Conservation (phyloP, 2,113 vertebrate species). For the Siniperca chuatsi region DNA sequence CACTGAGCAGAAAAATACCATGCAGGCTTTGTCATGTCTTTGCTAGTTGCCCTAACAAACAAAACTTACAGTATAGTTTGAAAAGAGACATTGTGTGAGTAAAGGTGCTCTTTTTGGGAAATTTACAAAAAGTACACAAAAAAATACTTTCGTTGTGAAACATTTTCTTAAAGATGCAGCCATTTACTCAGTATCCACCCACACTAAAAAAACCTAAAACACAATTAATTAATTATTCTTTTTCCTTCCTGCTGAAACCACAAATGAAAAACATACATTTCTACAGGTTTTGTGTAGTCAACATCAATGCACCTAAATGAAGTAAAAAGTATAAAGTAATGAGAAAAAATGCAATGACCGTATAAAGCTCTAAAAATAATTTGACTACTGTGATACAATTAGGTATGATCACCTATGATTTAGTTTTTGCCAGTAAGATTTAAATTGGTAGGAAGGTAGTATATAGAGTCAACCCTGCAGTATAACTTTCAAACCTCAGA, state of each 20-base stretch:
- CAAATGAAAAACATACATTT: neutral
- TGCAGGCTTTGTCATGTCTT: slow-evolving; percentile 5
- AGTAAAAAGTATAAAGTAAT: too few relatives aligned
- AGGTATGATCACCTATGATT: neutral
- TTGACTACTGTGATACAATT: neutral
- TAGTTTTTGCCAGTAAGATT: neutral
- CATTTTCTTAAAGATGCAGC: neutral
- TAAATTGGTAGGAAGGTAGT: neutral
- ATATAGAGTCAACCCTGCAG: neutral
- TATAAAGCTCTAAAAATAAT: neutral
- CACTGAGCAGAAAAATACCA: slow-evolving; percentile 14
- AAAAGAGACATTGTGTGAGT: neutral
- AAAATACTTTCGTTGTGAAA: neutral
- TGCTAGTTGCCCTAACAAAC: slow-evolving; percentile 1
- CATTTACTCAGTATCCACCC: neutral
- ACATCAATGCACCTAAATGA: neutral
- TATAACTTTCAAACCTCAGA: neutral
- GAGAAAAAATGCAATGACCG: neutral
- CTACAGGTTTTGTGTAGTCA: neutral
- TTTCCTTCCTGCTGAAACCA: neutral
- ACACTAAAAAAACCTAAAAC: neutral
- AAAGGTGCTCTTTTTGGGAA: neutral
- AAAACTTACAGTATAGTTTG: neutral
- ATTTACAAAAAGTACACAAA: neutral
- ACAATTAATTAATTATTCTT: too few relatives aligned